Conservation (phyloP, 2,888 invertebrate genomes). For the Ctena decussata region DNA sequence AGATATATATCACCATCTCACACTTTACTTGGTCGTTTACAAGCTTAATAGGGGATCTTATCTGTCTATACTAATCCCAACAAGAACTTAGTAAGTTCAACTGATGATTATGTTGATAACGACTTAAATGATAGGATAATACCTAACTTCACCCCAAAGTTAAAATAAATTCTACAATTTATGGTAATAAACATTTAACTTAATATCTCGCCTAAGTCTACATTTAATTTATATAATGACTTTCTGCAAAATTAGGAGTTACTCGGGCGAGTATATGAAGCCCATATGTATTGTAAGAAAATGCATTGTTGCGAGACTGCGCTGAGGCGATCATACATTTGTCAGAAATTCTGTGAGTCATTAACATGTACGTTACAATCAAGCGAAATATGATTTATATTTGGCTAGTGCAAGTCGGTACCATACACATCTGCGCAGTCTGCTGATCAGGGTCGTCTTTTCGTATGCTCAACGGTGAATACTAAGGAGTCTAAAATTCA, state of each 20-base stretch:
- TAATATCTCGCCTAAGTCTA: conserved; percentile 34
- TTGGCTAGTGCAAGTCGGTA: too few relatives aligned
- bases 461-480: too few relatives aligned
- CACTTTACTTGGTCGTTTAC: neutral
- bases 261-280: neutral
- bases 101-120: conserved; percentile 13
- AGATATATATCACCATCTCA: neutral
- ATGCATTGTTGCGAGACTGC: too few relatives aligned
- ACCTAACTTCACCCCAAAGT: conserved; percentile 26
- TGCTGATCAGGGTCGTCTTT: too few relatives aligned
- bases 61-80: conserved; percentile 13
- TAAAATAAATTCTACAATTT: conserved; percentile 35
- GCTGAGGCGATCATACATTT: too few relatives aligned
- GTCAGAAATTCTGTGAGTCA: too few relatives aligned
- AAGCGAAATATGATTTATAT: too few relatives aligned
- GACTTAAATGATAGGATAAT: conserved; percentile 47
- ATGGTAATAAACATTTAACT: conserved; percentile 45
- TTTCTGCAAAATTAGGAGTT: conserved; percentile 47
- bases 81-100: neutral
- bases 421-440: too few relatives aligned
- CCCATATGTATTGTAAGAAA: too few relatives aligned
- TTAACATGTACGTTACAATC: too few relatives aligned
- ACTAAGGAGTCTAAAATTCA: too few relatives aligned
- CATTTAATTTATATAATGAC: conserved; percentile 36
- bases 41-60: neutral